These are phyloP conservation scores for Coremacera marginata DNA, from an alignment of 2,888 invertebrate genomes.

Conservation along the genomic window DNA sequence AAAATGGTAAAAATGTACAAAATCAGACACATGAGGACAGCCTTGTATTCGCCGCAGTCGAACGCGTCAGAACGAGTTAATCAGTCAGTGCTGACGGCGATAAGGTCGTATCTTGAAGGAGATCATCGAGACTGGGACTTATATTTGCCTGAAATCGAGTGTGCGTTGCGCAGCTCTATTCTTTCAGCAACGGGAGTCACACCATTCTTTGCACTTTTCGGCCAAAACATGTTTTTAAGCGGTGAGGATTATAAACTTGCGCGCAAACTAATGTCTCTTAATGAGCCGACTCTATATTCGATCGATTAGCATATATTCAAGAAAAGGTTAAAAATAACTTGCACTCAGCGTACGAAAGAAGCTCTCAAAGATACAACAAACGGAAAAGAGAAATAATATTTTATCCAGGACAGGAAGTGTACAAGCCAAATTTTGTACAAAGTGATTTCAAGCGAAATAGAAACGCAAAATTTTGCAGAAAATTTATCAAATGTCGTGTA, in stretches of 20 bases:
- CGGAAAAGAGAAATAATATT: background rate
- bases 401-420: constrained; percentile 31
- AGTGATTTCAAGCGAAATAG: background rate
- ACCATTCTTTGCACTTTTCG: constrained; percentile 32
- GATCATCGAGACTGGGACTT: too few relatives aligned
- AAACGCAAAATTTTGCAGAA: background rate
- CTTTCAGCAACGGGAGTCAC: constrained; percentile 6
- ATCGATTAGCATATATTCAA: background rate
- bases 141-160: too few relatives aligned
- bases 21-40: background rate
- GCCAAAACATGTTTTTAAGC: too few relatives aligned
- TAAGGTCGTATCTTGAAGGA: constrained; percentile 1
- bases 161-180: constrained; percentile 13
- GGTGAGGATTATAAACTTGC: constrained; percentile 29
- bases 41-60: too few relatives aligned
- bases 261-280: constrained; percentile 9
- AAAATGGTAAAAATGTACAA: background rate
- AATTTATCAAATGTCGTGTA: background rate
- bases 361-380: constrained; percentile 8
- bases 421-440: background rate
- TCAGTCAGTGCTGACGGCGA: background rate
- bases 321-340: constrained; percentile 6
- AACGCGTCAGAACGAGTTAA: too few relatives aligned
- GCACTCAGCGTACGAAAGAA: background rate
- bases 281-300: background rate